Evolutionary conservation across 2,113 vertebrate genomes (phyloP).

Genomic region (pig (Sus scrofa)): DNA sequence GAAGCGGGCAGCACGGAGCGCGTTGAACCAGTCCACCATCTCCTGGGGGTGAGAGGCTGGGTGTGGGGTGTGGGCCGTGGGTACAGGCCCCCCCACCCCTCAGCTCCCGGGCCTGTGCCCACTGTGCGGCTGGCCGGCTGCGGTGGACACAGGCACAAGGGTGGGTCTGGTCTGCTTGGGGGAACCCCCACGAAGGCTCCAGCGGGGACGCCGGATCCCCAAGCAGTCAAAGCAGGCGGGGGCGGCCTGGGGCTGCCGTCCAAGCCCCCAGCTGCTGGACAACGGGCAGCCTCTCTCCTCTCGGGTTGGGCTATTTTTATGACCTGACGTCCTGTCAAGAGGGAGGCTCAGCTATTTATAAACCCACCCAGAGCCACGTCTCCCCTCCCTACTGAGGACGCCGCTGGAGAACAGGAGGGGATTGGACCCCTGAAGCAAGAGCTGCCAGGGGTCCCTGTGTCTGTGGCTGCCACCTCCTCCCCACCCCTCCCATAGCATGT

Average conservation of each 20-base stretch:
- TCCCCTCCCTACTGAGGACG: no score
- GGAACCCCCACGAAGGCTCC: no score
- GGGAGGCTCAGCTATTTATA: neutral
- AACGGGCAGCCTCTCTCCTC: neutral
- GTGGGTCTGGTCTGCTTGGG: no score
- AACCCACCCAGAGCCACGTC: neutral
- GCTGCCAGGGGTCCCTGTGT: no score
- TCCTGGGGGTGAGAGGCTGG: constrained; percentile 86
- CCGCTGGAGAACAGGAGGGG: no score
- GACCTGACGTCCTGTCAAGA: neutral
- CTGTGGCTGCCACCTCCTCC: no score
- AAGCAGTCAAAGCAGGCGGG: neutral
- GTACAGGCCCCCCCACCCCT: neutral
- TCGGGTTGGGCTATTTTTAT: neutral
- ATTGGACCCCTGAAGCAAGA: no score
- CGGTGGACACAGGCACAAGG: no score
- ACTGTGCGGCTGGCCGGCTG: no score
- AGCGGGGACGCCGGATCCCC: neutral
- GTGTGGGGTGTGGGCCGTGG: neutral
- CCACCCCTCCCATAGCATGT: neutral
- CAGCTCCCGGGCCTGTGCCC: neutral
- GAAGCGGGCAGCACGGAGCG: constrained; percentile 95
- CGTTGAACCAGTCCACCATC: constrained; percentile 98
- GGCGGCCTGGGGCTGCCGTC: neutral
- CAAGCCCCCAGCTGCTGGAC: accelerated